A percentile compares a stretch with the other conserved stretches of the same genome.
phyloP scores from a whole-genome alignment of 1,140 invertebrate species.

The Sitobion miscanthi region DNA sequence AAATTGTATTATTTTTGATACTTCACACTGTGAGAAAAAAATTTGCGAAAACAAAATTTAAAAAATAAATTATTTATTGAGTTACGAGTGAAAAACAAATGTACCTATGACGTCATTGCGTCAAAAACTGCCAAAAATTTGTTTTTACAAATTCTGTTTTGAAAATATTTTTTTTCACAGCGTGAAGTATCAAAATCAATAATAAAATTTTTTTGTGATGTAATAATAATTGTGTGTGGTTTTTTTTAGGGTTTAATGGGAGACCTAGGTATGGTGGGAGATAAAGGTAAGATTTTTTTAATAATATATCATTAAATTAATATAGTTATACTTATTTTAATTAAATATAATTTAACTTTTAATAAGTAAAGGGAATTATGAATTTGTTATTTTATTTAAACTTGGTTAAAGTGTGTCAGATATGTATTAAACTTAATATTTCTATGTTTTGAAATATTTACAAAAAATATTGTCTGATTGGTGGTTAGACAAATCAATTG shows the following conservation, averaged over 20 bases:
- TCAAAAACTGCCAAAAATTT: too few species aligned
- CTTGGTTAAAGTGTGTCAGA: not conserved
- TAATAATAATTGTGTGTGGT: not conserved
- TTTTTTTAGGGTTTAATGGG: slow-evolving; percentile 56
- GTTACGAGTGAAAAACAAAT: too few species aligned
- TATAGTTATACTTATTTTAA: not conserved
- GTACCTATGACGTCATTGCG: too few species aligned
- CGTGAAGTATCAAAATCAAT: too few species aligned
- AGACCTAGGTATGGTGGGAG: slow-evolving; percentile 69
- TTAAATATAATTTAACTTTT: not conserved
- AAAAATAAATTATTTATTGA: too few species aligned
- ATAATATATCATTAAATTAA: too few species aligned
- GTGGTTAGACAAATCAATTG: not conserved
- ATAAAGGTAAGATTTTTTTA: slow-evolving; percentile 66
- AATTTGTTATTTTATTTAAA: not conserved
- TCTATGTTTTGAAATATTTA: not conserved
- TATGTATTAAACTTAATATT: not conserved
- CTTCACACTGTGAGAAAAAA: too few species aligned
- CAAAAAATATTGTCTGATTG: not conserved
- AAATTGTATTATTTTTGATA: too few species aligned
- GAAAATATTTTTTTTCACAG: too few species aligned
- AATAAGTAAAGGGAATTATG: not conserved
- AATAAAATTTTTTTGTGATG: too few species aligned
- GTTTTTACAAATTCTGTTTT: too few species aligned
- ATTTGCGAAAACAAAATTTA: too few species aligned